Conservation (phyloP, 1,140 invertebrate genomes). For the Bombus turneri region DNA sequence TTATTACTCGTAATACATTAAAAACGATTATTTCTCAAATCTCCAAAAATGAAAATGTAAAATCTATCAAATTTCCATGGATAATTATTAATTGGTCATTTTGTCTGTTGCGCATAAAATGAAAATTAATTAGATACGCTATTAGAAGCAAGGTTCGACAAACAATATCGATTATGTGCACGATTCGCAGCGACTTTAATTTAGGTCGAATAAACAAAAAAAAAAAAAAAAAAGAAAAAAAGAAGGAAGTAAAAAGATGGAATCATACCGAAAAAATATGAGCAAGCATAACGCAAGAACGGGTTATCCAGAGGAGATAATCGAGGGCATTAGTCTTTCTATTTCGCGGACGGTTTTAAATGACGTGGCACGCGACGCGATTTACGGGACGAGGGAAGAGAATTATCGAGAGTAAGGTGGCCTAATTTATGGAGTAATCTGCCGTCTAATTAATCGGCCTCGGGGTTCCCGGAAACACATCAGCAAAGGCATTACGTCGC, state of each 20-base stretch:
- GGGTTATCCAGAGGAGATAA: not conserved
- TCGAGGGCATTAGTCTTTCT: not conserved
- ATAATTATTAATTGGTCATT: too few species aligned
- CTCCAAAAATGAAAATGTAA: too few species aligned
- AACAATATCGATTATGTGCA: too few species aligned
- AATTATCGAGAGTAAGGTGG: constrained; percentile 32
- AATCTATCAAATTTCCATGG: too few species aligned
- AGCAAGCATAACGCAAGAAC: not conserved
- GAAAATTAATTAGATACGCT: too few species aligned
- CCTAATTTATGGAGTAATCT: constrained; percentile 32
- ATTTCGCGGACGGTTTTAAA: not conserved
- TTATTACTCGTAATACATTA: too few species aligned
- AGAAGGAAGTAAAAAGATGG: not conserved
- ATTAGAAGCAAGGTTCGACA: too few species aligned
- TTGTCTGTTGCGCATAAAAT: too few species aligned
- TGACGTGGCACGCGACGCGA: not conserved
- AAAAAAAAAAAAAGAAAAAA: fast-evolving
- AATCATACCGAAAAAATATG: not conserved
- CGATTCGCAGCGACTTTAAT: too few species aligned
- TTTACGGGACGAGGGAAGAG: constrained; percentile 2
- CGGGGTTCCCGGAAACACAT: constrained; percentile 58
- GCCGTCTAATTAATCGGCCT: constrained; percentile 48
- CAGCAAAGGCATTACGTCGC: constrained; percentile 45
- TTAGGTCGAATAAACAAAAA: too few species aligned
- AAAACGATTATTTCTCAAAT: too few species aligned